Base-by-base conservation (phyloP, 2,888 invertebrate species). In the Prosopocoilus inquinatus region DNA sequence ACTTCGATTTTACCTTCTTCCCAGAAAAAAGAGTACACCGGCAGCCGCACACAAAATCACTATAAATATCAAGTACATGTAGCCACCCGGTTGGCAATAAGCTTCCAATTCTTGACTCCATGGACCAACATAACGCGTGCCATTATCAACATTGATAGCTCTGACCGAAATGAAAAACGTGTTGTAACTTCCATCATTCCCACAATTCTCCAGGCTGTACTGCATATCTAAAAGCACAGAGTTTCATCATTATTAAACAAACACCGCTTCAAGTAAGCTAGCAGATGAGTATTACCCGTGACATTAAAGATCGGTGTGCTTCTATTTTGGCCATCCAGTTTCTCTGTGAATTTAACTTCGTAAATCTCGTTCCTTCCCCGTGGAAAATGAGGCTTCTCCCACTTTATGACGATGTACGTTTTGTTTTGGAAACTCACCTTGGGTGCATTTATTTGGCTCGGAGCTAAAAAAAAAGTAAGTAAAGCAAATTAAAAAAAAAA, bases 281-380 rank as follows among this genome's bases (percentile, higher is more conserved):
- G 3, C 12, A 36, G 36, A 4, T 36, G 4, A 36, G 44, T n/a
- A n/a, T n/a, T 62, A 63, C 68, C 66, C 44, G 68, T 67, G 5
- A 62, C 66, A 20, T 67, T 70, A 52, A 63, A 66, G 35, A 65
- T 41, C 4, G 59, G 45, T 9, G 57, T 51, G 7, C 64, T 63
- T 16, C 58, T 63, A 53, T 66, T 65, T 13, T 58, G 59, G 32
- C 63, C 53, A 12, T 65, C 55, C 41, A 13, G 5, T n/a, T 66
- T 66, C 36, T 77, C 71, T 34, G 67, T 74, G 13, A 78, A 67
- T 71, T 73, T 78, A 59, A 84, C 70, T 67, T 83, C 77, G 60
- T 82, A 84, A 57, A 78, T 77, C 58, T 80, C 72, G 12, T 81
- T 67, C 8, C 74, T 71, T 2, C 83, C 84, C 15, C 79, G 78